A percentile compares a stretch with the other conserved stretches of the same genome.
These are phyloP conservation scores for Hydrozoanthus gracilis DNA, from an alignment of 92 coral and sea anemone species.

Conservation along the genomic window DNA sequence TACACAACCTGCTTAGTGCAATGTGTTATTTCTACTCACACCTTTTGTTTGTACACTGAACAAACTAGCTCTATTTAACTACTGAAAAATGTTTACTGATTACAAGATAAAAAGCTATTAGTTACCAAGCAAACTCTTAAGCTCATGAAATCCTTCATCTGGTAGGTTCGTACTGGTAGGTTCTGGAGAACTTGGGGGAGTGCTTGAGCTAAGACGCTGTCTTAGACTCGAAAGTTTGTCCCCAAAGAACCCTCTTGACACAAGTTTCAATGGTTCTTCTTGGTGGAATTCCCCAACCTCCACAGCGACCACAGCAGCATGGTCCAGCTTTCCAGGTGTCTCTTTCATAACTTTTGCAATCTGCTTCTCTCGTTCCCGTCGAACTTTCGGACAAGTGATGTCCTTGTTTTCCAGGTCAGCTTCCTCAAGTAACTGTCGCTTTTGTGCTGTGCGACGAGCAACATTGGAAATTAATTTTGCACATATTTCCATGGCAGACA, in stretches of 20 bases:
- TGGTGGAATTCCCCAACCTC: conserved; percentile 92
- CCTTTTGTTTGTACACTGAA: too few relatives aligned
- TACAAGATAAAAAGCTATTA: not conserved
- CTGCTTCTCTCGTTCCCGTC: conserved; percentile 63
- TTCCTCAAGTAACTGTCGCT: conserved; percentile 75
- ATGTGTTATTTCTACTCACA: too few relatives aligned
- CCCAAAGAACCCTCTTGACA: conserved; percentile 57
- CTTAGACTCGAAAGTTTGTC: conserved; percentile 28
- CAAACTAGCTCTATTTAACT: too few relatives aligned
- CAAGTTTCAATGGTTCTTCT: conserved; percentile 67
- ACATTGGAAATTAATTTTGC: conserved; percentile 91
- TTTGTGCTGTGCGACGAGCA: conserved; percentile 76
- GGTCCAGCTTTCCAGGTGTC: conserved; percentile 95
- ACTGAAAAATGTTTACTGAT: too few relatives aligned
- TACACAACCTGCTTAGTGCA: too few relatives aligned
- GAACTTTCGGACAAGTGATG: conserved; percentile 40
- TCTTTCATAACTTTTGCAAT: conserved; percentile 67
- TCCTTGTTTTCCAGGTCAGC: conserved; percentile 60
- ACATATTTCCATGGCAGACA: conserved; percentile 88
- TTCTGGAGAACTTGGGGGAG: conserved; percentile 45
- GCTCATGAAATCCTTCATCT: conserved; percentile 40
- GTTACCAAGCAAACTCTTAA: conserved; percentile 29
- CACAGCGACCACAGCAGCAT: conserved; percentile 96
- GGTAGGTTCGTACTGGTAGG: not conserved
- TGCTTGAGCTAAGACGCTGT: conserved; percentile 28